A percentile compares a stretch with the other conserved stretches of the same genome.
phyloP scores from a whole-genome alignment of 2,797 vertebrate species.

The Fundulus diaphanus region DNA sequence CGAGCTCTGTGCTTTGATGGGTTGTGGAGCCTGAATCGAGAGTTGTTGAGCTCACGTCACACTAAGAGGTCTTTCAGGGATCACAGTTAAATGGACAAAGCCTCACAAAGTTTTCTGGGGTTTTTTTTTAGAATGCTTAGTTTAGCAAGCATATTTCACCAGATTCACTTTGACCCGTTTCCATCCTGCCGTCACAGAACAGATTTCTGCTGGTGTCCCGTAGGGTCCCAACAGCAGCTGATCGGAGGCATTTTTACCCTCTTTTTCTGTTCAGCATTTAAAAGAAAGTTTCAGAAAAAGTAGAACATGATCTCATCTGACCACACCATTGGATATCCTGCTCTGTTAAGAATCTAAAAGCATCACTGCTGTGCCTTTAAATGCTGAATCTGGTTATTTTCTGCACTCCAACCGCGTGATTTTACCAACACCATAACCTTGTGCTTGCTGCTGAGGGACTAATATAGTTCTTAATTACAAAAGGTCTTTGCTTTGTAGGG shows the following conservation, averaged over 20 bases:
- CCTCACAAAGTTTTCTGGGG: background rate
- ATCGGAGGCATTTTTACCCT: conserved; percentile 56
- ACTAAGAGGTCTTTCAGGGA: background rate
- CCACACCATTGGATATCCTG: background rate
- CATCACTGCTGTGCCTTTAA: background rate
- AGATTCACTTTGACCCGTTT: background rate
- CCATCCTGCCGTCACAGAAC: background rate
- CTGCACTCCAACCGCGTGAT: background rate
- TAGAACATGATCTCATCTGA: conserved; percentile 18
- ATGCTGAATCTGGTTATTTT: no score
- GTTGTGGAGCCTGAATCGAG: conserved; percentile 14
- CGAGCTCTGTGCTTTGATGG: conserved; percentile 38
- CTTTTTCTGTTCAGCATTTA: conserved; percentile 45
- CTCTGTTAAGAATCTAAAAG: background rate
- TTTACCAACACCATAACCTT: background rate
- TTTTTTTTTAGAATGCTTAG: background rate
- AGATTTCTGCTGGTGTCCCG: conserved; percentile 32
- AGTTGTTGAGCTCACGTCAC: conserved; percentile 3
- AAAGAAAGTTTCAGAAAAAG: conserved; percentile 11
- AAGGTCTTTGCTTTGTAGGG: no score
- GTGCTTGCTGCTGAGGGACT: no score
- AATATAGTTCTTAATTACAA: no score
- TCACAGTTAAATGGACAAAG: background rate
- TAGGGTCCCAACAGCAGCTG: conserved; percentile 22
- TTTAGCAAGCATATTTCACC: background rate